These are phyloP conservation scores for Agrotis segetum DNA, from an alignment of 2,888 invertebrate species.

Conservation along the genomic window DNA sequence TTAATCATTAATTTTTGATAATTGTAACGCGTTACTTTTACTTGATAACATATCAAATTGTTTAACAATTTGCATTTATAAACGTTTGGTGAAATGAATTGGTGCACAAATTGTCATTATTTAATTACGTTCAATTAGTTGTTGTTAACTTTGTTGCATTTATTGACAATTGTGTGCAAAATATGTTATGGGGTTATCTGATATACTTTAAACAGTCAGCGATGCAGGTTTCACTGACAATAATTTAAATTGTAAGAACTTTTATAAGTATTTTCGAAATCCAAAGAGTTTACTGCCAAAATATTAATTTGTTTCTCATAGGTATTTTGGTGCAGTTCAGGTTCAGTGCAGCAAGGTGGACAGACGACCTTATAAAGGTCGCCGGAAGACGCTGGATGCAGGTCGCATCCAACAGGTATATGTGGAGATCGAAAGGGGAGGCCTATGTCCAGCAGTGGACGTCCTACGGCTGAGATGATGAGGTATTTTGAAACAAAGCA, in stretches of 20 bases:
- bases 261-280: slow-evolving; percentile 4
- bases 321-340: too few relatives aligned
- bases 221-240: neutral
- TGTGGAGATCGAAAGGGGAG: too few relatives aligned
- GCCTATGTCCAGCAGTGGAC: too few relatives aligned
- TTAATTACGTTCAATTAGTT: slow-evolving; percentile 63
- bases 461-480: too few relatives aligned
- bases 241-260: slow-evolving; percentile 3
- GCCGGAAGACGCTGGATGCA: too few relatives aligned
- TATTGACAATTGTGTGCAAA: slow-evolving; percentile 65
- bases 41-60: slow-evolving; percentile 74
- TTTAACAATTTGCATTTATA: slow-evolving; percentile 79
- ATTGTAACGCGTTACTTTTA: slow-evolving; percentile 59
- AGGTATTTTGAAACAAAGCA: slow-evolving; percentile 8
- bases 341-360: too few relatives aligned
- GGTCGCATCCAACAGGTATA: too few relatives aligned
- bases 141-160: slow-evolving; percentile 78
- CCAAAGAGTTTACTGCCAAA: slow-evolving; percentile 27
- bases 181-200: slow-evolving; percentile 45
- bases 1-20: slow-evolving; percentile 57
- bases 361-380: too few relatives aligned
- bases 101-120: slow-evolving; percentile 75
- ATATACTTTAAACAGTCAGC: neutral
- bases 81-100: slow-evolving; percentile 59
- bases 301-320: neutral